Base-by-base conservation (phyloP, 2,888 invertebrate species). In the Aplocera efformata region DNA sequence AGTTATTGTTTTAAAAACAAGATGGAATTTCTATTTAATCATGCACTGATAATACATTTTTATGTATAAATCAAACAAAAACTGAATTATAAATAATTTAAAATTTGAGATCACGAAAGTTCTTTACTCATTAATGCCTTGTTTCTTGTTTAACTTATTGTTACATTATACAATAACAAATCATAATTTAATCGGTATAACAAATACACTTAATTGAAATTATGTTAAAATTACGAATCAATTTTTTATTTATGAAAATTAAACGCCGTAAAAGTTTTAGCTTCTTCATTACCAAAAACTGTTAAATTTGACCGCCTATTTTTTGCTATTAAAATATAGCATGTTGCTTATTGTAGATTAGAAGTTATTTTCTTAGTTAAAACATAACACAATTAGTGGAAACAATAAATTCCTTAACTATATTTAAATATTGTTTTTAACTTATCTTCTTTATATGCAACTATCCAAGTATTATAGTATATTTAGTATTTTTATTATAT, bases 301-400 rank as follows among this genome's bases (percentile, higher is more conserved):
- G 5, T 17, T 17, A 13, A 20, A 20, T 20, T 21, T 26, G 30
- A 33, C 43, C 8, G 6, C 27, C 11, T 32, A 38, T 34, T 39
- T 38, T 43, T 35, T 25, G 28, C 29, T 32, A 13, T 35, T 24
- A 31, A 33, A 38, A 27, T 13, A 13, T 32, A 22, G 42, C 40
- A 43, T 43, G 43, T 33, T 28, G 35, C 43, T 40, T 45, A 5
- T 24, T 22, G 32, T 42, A 48, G 39, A 40, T 7, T 43, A 39
- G 39, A 27, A 7, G 22, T 21, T 21, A n/a, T 31, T n/a, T 29
- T 7, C n/a, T 11, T 17, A 17, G 13, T 3, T 17, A 17, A n/a
- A 17, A 17, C 13, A 2, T 17, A 17, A 17, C 13, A 17, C 13
- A 3, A 2, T 17, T 17, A 17, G 5, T 17, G 2, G 2, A 3